A percentile compares a stretch with the other conserved stretches of the same genome.
phyloP scores from a whole-genome alignment of 2,797 vertebrate species.

The Lacerta bilineata region DNA sequence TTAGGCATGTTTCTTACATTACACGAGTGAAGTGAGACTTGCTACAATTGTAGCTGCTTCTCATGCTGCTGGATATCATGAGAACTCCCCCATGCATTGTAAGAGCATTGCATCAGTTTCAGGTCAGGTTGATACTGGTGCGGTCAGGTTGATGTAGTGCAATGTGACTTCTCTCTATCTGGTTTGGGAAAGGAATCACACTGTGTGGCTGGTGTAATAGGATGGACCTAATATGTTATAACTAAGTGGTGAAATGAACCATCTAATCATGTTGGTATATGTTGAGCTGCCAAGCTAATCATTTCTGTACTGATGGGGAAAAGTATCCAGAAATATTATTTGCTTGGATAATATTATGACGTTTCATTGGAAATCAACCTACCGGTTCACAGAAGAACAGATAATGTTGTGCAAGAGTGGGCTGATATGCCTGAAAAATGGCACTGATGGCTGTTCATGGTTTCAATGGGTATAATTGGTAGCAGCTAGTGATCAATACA shows the following conservation, averaged over 20 bases:
- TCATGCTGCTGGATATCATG: background rate
- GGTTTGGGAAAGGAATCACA: background rate
- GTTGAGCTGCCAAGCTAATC: background rate
- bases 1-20: too few species aligned
- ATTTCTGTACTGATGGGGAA: background rate
- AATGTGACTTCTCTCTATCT: background rate
- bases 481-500: slow-evolving; percentile 16
- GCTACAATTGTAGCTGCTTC: background rate
- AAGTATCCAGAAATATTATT: background rate
- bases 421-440: background rate
- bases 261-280: background rate
- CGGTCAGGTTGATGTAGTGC: background rate
- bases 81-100: background rate
- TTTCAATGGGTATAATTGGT: slow-evolving; percentile 11
- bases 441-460: background rate
- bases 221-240: background rate
- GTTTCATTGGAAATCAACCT: background rate
- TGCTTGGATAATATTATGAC: background rate
- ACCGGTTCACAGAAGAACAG: slow-evolving; percentile 7
- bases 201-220: background rate
- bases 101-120: background rate
- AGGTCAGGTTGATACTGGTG: background rate
- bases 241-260: background rate
- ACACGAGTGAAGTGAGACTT: background rate
- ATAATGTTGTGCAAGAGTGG: background rate